phyloP scores from a whole-genome alignment of 2,888 invertebrate genomes.

The Camptogramma bilineatum region DNA sequence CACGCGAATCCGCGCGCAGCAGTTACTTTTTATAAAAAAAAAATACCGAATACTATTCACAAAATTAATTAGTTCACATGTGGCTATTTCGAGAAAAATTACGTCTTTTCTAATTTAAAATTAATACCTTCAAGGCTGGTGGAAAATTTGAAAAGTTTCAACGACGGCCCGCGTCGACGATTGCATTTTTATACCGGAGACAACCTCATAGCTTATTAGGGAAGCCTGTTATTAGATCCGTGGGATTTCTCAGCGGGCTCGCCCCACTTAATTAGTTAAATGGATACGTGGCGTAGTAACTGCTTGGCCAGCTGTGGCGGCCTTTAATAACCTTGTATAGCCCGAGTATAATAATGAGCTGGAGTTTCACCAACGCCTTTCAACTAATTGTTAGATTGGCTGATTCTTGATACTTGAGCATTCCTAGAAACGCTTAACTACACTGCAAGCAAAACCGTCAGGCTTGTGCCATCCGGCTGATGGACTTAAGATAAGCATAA shows the following conservation, averaged over 20 bases:
- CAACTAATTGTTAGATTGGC: not conserved
- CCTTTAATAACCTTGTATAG: slow-evolving; percentile 25
- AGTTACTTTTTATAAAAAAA: too few species aligned
- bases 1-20: too few species aligned
- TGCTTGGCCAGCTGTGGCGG: slow-evolving; percentile 27
- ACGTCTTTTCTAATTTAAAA: slow-evolving; percentile 77
- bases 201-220: slow-evolving; percentile 83
- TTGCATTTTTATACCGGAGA: slow-evolving; percentile 82
- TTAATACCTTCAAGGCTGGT: slow-evolving; percentile 74
- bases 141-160: slow-evolving; percentile 84
- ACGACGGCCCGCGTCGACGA: slow-evolving; percentile 76
- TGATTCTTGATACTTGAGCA: not conserved
- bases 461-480: too few species aligned
- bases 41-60: not conserved
- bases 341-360: slow-evolving; percentile 16
- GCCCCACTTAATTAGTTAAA: slow-evolving; percentile 80
- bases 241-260: slow-evolving; percentile 74
- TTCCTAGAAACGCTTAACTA: not conserved
- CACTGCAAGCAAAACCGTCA: not conserved
- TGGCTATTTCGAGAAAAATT: slow-evolving; percentile 62
- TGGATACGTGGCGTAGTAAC: slow-evolving; percentile 66
- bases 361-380: not conserved
- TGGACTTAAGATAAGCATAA: too few species aligned
- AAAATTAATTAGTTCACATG: slow-evolving; percentile 65
- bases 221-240: slow-evolving; percentile 78